A percentile compares a stretch with the other conserved stretches of the same genome.
Conservation (phyloP, 2,888 invertebrate species). For the Coenonympha arcania region DNA sequence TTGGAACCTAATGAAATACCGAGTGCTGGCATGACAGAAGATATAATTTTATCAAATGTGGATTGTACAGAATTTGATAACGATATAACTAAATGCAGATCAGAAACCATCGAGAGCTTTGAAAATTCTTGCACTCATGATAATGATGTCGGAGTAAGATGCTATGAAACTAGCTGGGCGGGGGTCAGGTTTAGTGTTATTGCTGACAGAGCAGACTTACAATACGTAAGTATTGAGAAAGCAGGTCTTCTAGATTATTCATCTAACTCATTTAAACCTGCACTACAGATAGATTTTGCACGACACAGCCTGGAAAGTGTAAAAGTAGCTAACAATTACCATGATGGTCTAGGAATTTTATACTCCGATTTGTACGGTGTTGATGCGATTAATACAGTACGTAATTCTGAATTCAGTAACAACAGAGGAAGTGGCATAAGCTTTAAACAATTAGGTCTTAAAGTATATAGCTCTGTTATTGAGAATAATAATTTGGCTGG, state of each 20-base stretch:
- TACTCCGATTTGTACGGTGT: constrained; percentile 95
- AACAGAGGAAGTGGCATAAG: constrained; percentile 92
- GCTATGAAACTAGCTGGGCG: constrained; percentile 95
- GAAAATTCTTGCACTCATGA: constrained; percentile 91
- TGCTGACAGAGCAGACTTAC: constrained; percentile 88
- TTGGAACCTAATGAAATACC: constrained; percentile 88
- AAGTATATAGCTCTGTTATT: constrained; percentile 83
- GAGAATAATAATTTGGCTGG: constrained; percentile 90
- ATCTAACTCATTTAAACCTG: constrained; percentile 89
- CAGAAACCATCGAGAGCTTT: constrained; percentile 84
- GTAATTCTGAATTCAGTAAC: constrained; percentile 86
- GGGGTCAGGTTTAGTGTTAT: constrained; percentile 92
- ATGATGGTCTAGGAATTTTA: constrained; percentile 93
- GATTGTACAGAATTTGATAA: constrained; percentile 92
- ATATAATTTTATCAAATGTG: constrained; percentile 88
- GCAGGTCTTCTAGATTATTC: constrained; percentile 96
- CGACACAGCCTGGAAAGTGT: constrained; percentile 87
- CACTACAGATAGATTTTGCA: constrained; percentile 89
- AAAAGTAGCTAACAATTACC: constrained; percentile 86
- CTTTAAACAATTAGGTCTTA: constrained; percentile 89
- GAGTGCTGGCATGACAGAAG: constrained; percentile 81
- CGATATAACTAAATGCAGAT: constrained; percentile 89
- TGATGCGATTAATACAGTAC: constrained; percentile 85
- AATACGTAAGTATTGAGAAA: constrained; percentile 90
- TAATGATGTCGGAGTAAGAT: constrained; percentile 90